Percentiles rank a stretch among this genome's conserved stretches.
Conservation (phyloP, 2,113 vertebrate genomes). For the Gnathonemus longibarbis region DNA sequence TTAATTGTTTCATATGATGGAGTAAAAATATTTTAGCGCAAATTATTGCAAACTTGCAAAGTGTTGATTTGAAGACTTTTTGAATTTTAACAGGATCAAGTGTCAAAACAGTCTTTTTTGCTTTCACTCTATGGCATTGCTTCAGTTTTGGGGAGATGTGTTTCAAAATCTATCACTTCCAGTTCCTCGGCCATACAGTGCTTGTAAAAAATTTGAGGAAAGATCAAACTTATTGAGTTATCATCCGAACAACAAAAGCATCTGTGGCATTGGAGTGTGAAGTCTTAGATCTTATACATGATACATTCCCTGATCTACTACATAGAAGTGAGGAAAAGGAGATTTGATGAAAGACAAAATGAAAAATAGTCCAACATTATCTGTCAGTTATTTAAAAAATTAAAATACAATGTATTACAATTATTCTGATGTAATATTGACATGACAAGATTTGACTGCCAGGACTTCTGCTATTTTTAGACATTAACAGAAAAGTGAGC, state of each 20-base stretch:
- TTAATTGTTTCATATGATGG: not conserved
- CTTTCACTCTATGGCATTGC: not conserved
- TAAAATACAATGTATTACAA: not conserved
- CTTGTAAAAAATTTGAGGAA: not conserved
- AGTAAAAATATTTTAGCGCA: not conserved
- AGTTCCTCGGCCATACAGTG: not conserved
- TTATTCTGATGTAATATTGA: not conserved
- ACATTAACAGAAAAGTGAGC: not conserved
- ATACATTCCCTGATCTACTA: not conserved
- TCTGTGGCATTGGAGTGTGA: not conserved
- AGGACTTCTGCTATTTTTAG: not conserved
- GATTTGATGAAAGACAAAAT: not conserved
- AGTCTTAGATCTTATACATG: not conserved
- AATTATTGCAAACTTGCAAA: not conserved
- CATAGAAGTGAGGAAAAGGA: not conserved
- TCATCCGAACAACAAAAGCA: not conserved
- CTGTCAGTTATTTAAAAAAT: not conserved
- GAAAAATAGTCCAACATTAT: not conserved
- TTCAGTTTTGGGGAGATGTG: not conserved
- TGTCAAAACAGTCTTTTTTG: not conserved
- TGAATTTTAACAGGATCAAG: not conserved
- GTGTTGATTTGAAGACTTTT: not conserved
- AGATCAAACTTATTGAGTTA: not conserved
- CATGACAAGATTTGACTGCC: not conserved
- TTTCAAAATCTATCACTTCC: not conserved